These are phyloP conservation scores for Quadroppia sp. DNA, from an alignment of 2,888 invertebrate genomes.

Conservation along the genomic window DNA sequence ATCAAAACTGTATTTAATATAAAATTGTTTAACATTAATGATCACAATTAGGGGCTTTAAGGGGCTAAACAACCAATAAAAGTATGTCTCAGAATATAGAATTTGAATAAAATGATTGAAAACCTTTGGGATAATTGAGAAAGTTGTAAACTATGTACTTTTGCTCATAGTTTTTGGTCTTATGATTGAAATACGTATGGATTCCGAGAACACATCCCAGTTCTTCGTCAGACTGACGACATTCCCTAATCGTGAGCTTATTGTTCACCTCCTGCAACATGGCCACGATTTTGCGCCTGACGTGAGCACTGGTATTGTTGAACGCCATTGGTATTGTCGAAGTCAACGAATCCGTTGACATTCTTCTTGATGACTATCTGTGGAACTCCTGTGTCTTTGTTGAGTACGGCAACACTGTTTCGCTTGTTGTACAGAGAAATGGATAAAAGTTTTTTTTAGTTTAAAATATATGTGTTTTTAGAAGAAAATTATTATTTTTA, in stretches of 20 bases:
- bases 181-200: slow-evolving; percentile 12
- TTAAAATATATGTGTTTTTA: too few species aligned
- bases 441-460: slow-evolving; percentile 58
- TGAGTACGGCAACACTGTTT: neutral
- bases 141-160: slow-evolving; percentile 27
- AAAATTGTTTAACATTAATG: too few species aligned
- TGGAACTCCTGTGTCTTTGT: slow-evolving; percentile 8
- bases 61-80: too few species aligned
- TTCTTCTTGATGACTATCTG: slow-evolving; percentile 21
- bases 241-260: slow-evolving; percentile 33
- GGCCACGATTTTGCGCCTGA: slow-evolving; percentile 15
- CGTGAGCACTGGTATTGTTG: neutral
- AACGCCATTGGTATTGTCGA: neutral
- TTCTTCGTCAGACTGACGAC: slow-evolving; percentile 34
- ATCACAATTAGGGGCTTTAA: too few species aligned
- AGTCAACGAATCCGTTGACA: neutral
- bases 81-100: too few species aligned
- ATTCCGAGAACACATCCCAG: slow-evolving; percentile 12
- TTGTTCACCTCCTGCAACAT: slow-evolving; percentile 37
- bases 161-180: slow-evolving; percentile 12
- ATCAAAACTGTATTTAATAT: too few species aligned
- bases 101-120: neutral
- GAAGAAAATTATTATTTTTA: too few species aligned
- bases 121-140: slow-evolving; percentile 13
- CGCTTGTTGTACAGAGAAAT: slow-evolving; percentile 51